Conservation (phyloP, 2,797 vertebrate genomes). For the Myotis daubentonii region DNA sequence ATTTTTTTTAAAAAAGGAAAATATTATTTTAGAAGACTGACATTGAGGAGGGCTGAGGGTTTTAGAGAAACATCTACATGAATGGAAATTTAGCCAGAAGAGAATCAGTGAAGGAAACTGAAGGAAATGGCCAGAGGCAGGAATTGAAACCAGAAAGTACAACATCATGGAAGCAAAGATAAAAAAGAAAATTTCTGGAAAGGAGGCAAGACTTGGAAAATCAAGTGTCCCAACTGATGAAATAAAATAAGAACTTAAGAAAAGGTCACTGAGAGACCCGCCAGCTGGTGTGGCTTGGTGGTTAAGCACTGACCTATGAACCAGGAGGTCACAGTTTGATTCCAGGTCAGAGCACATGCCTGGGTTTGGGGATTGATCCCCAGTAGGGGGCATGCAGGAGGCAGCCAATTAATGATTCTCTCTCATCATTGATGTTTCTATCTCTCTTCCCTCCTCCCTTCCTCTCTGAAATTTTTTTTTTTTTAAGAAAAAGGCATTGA, state of each 20-base stretch:
- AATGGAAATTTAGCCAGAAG: not conserved
- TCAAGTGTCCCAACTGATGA: not conserved
- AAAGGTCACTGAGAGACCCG: not conserved
- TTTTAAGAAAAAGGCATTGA: not conserved
- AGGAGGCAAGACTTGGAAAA: slow-evolving; percentile 5
- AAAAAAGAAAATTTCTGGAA: not conserved
- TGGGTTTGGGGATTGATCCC: too few relatives aligned
- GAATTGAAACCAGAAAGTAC: not conserved
- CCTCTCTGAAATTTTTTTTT: too few relatives aligned
- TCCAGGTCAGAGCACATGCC: too few relatives aligned
- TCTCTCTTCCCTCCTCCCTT: too few relatives aligned
- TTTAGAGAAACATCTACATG: not conserved
- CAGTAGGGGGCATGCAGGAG: too few relatives aligned
- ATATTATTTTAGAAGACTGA: not conserved
- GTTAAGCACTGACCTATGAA: too few relatives aligned
- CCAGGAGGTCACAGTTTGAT: too few relatives aligned
- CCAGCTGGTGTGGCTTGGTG: too few relatives aligned
- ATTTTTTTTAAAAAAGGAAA: not conserved
- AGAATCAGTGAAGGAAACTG: not conserved
- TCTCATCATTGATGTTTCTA: too few relatives aligned
- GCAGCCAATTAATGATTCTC: too few relatives aligned
- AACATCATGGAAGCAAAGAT: not conserved
- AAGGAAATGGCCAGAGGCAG: not conserved
- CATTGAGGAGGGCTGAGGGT: not conserved
- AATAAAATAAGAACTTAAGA: not conserved